Evolutionary conservation across 1,140 invertebrate species (phyloP), one percentile per base, ranked within the genome.

Genomic region (Apis dorsata): DNA sequence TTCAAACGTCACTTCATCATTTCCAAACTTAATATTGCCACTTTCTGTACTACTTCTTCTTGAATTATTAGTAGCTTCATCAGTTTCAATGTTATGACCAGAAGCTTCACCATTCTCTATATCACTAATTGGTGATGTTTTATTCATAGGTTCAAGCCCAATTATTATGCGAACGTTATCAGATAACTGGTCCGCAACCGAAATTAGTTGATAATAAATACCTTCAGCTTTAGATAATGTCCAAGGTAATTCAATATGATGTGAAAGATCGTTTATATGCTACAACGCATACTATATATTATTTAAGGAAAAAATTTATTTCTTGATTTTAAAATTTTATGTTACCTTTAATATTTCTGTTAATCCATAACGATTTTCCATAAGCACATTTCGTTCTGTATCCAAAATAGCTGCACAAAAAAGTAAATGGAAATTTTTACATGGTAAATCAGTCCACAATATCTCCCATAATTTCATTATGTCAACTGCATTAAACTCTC

Each of bases 281-380:
- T 98, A 94, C 62, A 95, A 96, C 34, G 17, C 2, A 55, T 2
- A 63, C 4, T 21, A 24, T 12, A 15, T 55, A 13, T 77, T 73
- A 86, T 53, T 84, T 55, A 15, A 53, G 1, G 5, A 73, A 60
- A n/a, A 66, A 77, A 44, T 12, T 44, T 44, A 44, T 13, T 69
- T 59, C 24, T 19, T 13, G 44, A 55, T 7, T 59, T 1, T 12
- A 19, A 4, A 72, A 84, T 74, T 82, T 86, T 76, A 9, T 44
- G 55, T 80, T 95, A 98, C 98, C 95, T 99, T 99, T 24, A 99
- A 94, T 90, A 99, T 99, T 95, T 99, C 99, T 17, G 98, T 99
- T 90, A 99, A 98, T 70, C 98, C 98, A 94, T 97, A 99, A 88
- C 97, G 96, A 90, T 97, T 98, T 89, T 97, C 97, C 88, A 99